phyloP scores from a whole-genome alignment of 1,140 invertebrate genomes.

The Triops longicaudatus region DNA sequence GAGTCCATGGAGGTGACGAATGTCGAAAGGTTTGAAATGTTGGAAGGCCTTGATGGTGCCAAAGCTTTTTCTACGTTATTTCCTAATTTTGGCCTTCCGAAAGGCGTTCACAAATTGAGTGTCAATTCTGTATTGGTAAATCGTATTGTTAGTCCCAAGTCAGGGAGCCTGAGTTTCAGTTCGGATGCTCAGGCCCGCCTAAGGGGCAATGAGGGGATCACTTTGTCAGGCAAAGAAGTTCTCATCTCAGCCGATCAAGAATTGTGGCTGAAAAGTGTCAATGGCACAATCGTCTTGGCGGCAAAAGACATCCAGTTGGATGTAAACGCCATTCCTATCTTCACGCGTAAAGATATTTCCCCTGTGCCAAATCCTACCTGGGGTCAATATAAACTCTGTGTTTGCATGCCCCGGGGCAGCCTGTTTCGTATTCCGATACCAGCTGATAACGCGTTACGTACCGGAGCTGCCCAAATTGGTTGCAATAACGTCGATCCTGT shows the following conservation, averaged over 20 bases:
- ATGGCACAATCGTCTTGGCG: slow-evolving; percentile 62
- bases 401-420: slow-evolving; percentile 77
- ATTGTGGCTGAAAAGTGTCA: slow-evolving; percentile 64
- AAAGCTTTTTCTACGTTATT: slow-evolving; percentile 63
- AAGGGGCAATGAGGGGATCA: slow-evolving; percentile 42
- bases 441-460: slow-evolving; percentile 42
- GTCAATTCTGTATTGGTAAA: slow-evolving; percentile 59
- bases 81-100: slow-evolving; percentile 60
- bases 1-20: slow-evolving; percentile 57
- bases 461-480: slow-evolving; percentile 34
- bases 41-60: slow-evolving; percentile 52
- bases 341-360: slow-evolving; percentile 30
- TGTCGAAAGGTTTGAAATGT: slow-evolving; percentile 57
- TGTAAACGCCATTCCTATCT: slow-evolving; percentile 58
- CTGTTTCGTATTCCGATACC: slow-evolving; percentile 64
- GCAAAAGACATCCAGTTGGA: slow-evolving; percentile 61
- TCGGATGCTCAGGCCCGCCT: slow-evolving; percentile 43
- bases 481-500: slow-evolving; percentile 45
- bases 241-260: slow-evolving; percentile 66
- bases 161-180: slow-evolving; percentile 55
- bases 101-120: slow-evolving; percentile 55
- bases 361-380: slow-evolving; percentile 32
- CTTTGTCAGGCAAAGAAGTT: slow-evolving; percentile 53
- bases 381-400: slow-evolving; percentile 69
- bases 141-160: slow-evolving; percentile 60